These are phyloP conservation scores for Desmophyllum pertusum DNA, from an alignment of 92 coral and sea anemone genomes.

Conservation along the genomic window DNA sequence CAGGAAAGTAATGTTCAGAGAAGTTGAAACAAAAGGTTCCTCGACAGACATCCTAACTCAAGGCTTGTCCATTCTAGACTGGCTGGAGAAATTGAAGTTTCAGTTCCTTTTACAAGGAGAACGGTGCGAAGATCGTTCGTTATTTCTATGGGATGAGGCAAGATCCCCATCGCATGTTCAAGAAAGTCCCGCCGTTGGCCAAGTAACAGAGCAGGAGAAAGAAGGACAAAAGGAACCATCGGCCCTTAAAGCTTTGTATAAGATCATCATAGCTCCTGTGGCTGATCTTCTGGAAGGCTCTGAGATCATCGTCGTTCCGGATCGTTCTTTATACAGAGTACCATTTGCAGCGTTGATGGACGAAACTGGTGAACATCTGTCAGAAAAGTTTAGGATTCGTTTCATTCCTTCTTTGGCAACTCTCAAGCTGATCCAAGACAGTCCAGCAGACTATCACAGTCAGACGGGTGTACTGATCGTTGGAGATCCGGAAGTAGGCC, in stretches of 20 bases:
- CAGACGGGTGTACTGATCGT: constrained; percentile 18
- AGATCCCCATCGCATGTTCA: background rate
- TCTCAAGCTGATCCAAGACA: constrained; percentile 21
- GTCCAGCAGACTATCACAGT: constrained; percentile 32
- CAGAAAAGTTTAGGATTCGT: constrained; percentile 24
- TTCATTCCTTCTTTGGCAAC: constrained; percentile 18
- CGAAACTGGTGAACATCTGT: constrained; percentile 5
- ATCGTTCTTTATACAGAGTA: constrained; percentile 19
- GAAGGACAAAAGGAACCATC: background rate
- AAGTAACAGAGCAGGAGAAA: background rate
- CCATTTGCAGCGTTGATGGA: constrained; percentile 30
- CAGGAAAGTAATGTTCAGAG: no score
- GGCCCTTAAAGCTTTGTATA: background rate
- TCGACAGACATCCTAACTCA: background rate
- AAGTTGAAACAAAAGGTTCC: background rate
- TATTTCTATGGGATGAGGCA: background rate
- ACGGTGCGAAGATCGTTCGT: constrained; percentile 26
- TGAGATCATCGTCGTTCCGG: constrained; percentile 24
- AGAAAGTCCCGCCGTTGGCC: background rate
- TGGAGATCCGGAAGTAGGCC: constrained; percentile 39
- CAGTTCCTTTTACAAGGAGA: background rate
- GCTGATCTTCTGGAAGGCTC: constrained; percentile 1
- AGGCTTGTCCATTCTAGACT: background rate
- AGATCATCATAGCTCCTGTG: constrained; percentile 8
- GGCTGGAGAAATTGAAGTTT: background rate